Conservation (phyloP, 2,888 invertebrate species). For the Drosophila ustulata region DNA sequence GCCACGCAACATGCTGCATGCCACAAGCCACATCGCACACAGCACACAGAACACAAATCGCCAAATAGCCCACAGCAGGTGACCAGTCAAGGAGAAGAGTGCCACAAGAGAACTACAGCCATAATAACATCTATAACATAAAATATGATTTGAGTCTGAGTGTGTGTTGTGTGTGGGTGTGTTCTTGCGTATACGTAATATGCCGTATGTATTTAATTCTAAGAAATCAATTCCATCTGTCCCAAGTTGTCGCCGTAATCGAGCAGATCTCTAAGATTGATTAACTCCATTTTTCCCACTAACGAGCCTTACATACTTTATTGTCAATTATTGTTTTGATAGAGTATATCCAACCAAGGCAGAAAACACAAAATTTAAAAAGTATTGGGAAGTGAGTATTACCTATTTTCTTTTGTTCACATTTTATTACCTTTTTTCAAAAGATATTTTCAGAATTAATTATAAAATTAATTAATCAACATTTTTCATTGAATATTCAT, state of each 20-base stretch:
- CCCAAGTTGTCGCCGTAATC: not conserved
- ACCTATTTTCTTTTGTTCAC: too few species aligned
- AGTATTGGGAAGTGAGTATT: too few species aligned
- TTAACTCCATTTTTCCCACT: not conserved
- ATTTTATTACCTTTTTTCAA: too few species aligned
- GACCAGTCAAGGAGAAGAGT: slow-evolving; percentile 4
- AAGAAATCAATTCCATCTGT: slow-evolving; percentile 8
- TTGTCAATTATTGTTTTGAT: too few species aligned
- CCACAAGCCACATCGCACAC: slow-evolving; percentile 6
- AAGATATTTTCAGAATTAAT: too few species aligned
- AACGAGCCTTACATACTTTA: not conserved
- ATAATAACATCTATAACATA: not conserved
- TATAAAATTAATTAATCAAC: too few species aligned
- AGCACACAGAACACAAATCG: slow-evolving; percentile 21
- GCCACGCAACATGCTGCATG: not conserved
- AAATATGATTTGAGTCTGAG: not conserved
- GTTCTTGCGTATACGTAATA: slow-evolving; percentile 11
- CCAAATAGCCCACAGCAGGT: slow-evolving; percentile 42
- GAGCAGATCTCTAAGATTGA: not conserved
- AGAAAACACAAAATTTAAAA: too few species aligned
- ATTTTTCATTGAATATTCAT: too few species aligned
- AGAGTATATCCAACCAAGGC: too few species aligned
- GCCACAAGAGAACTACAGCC: not conserved
- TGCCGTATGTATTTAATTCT: not conserved
- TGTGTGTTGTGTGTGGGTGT: not conserved